Conservation (phyloP, 1,140 invertebrate genomes). For the Mamestra configurata region DNA sequence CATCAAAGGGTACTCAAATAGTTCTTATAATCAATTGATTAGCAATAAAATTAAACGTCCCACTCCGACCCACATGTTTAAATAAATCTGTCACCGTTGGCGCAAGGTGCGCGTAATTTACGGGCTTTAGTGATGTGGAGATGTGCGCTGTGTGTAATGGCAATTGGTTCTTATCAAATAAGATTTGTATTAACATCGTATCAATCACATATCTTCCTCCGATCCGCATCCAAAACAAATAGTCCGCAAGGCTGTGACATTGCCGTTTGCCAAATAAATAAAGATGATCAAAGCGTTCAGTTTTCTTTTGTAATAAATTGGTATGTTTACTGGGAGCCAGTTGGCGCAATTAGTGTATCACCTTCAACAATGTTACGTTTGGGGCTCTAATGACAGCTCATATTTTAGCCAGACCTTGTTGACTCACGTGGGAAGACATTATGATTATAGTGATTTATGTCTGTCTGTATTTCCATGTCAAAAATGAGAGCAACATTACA, state of each 20-base stretch:
- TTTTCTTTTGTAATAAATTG: constrained; percentile 49
- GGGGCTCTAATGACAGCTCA: constrained; percentile 1
- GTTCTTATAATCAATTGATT: constrained; percentile 64
- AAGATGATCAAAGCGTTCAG: constrained; percentile 45
- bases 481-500: constrained; percentile 3
- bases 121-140: constrained; percentile 56
- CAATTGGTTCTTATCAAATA: constrained; percentile 73
- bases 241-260: constrained; percentile 21
- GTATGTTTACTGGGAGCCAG: constrained; percentile 23
- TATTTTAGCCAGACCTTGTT: constrained; percentile 37
- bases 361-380: constrained; percentile 41
- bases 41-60: constrained; percentile 66
- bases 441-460: constrained; percentile 32
- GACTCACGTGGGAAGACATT: constrained; percentile 13
- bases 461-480: constrained; percentile 9
- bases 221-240: constrained; percentile 40
- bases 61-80: constrained; percentile 61
- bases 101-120: constrained; percentile 69
- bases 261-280: constrained; percentile 35
- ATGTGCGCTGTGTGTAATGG: constrained; percentile 62
- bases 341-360: constrained; percentile 47
- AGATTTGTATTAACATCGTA: constrained; percentile 42
- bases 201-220: constrained; percentile 37
- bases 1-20: constrained; percentile 39
- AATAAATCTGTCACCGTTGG: constrained; percentile 75